These are phyloP conservation scores for Epicampocera succincta DNA, from an alignment of 2,888 invertebrate genomes.

Conservation along the genomic window DNA sequence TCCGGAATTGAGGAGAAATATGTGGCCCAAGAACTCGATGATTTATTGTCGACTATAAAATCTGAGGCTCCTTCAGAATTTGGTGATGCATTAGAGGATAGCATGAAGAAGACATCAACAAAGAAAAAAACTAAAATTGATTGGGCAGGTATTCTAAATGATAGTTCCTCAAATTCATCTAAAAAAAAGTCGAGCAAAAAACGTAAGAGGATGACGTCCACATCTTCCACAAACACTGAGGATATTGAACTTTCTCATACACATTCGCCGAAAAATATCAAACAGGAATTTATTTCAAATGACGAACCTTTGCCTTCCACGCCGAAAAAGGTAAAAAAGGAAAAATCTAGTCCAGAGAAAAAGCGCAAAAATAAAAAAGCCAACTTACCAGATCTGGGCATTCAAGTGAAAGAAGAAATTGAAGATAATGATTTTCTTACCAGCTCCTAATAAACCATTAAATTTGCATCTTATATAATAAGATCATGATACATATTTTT, in stretches of 20 bases:
- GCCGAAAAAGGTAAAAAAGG: constrained; percentile 34
- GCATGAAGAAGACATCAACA: constrained; percentile 22
- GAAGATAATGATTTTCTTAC: constrained; percentile 18
- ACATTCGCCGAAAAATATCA: constrained; percentile 64
- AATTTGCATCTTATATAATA: no score
- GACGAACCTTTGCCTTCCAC: constrained; percentile 10
- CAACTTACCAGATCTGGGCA: neutral
- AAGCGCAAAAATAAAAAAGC: constrained; percentile 60
- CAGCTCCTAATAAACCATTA: no score
- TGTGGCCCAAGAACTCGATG: constrained; percentile 72
- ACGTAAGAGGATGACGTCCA: constrained; percentile 18
- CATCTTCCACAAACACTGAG: neutral
- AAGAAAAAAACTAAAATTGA: constrained; percentile 6
- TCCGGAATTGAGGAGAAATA: constrained; percentile 71
- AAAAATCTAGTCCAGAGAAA: constrained; percentile 35
- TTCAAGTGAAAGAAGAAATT: constrained; percentile 36
- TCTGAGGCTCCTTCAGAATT: constrained; percentile 66
- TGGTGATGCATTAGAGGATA: constrained; percentile 1
- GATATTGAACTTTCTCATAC: neutral
- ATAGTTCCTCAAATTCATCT: neutral
- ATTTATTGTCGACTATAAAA: constrained; percentile 74
- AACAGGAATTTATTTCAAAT: constrained; percentile 68
- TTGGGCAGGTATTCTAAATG: neutral
- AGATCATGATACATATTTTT: no score
- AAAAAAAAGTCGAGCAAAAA: constrained; percentile 49